These are phyloP conservation scores for Synodontis membranacea DNA, from an alignment of 2,113 vertebrate species.

Conservation along the genomic window DNA sequence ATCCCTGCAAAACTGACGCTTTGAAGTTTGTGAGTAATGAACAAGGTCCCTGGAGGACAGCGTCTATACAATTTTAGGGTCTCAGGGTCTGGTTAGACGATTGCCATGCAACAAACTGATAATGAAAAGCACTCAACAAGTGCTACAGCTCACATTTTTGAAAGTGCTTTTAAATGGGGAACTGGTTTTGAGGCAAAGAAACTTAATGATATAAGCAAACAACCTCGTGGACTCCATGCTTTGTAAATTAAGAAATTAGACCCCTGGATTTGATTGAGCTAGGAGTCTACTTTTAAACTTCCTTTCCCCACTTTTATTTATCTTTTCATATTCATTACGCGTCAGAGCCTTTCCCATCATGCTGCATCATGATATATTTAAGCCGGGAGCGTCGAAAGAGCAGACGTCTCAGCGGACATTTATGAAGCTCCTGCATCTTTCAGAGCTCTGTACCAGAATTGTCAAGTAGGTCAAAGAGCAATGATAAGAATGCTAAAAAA, in stretches of 20 bases:
- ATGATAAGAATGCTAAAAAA: constrained; percentile 7
- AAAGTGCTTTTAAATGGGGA: not conserved
- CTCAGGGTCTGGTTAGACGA: not conserved
- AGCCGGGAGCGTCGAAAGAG: not conserved
- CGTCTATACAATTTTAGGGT: constrained; percentile 7
- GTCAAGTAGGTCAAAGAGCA: not conserved
- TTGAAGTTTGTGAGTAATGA: constrained; percentile 43
- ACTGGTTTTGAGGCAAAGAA: constrained; percentile 11
- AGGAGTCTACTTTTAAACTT: too few relatives aligned
- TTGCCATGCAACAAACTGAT: not conserved
- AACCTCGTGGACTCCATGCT: not conserved
- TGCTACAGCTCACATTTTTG: not conserved
- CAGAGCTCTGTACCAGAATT: not conserved
- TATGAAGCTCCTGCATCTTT: constrained; percentile 6
- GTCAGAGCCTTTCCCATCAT: not conserved
- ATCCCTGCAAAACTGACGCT: constrained; percentile 5
- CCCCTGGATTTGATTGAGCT: not conserved
- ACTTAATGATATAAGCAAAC: not conserved
- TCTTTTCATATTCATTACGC: not conserved
- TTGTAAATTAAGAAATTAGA: not conserved
- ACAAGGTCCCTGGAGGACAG: constrained; percentile 8
- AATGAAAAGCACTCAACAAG: not conserved
- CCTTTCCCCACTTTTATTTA: not conserved
- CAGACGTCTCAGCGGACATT: not conserved
- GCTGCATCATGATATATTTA: constrained; percentile 6